These are phyloP conservation scores for Austrolebias charrua DNA, from an alignment of 2,797 vertebrate genomes.

Conservation along the genomic window DNA sequence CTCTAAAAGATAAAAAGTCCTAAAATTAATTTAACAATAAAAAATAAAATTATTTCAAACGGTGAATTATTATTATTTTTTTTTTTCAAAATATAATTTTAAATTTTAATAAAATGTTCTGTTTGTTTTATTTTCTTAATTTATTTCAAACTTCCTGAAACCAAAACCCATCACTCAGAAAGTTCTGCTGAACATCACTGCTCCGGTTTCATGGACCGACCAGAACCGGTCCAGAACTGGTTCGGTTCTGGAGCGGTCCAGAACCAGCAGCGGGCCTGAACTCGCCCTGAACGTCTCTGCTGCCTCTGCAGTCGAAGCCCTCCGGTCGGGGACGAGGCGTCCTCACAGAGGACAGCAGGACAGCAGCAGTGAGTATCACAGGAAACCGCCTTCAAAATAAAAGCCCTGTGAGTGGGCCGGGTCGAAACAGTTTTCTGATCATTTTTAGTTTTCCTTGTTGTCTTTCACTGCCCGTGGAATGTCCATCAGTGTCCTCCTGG, in stretches of 20 bases:
- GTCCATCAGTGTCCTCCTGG: background rate
- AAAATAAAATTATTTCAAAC: no score
- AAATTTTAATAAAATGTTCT: no score
- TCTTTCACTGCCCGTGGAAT: background rate
- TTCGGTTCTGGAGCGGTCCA: no score
- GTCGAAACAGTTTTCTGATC: background rate
- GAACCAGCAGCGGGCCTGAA: background rate
- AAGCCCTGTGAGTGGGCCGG: background rate
- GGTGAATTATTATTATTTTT: no score
- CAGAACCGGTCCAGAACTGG: background rate
- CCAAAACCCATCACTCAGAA: no score
- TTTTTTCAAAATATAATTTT: no score
- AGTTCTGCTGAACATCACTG: no score
- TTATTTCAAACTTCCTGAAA: no score
- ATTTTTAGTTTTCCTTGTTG: background rate
- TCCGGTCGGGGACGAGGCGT: slow-evolving; percentile 3
- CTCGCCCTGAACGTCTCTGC: background rate
- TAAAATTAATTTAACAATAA: no score
- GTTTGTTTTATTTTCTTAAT: no score
- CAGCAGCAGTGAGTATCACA: slow-evolving; percentile 22
- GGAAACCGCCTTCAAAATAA: background rate
- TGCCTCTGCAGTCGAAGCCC: slow-evolving; percentile 11
- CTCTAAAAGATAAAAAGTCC: no score
- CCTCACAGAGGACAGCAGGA: slow-evolving; percentile 9
- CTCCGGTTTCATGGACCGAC: no score